Evolutionary conservation across 2,797 vertebrate species (phyloP).

Genomic region (Amniataba percoides): DNA sequence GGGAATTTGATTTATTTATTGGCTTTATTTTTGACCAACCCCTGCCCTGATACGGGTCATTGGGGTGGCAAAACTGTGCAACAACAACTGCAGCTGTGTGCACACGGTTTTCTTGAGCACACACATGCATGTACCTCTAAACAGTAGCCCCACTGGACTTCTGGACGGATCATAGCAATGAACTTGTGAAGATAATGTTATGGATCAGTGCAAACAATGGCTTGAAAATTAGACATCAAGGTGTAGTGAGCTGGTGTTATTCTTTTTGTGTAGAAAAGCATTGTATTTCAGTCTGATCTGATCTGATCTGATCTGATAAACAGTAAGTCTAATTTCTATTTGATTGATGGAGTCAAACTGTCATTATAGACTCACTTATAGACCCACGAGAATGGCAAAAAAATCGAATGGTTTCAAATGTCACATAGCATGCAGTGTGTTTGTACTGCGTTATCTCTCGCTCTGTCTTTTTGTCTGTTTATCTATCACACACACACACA

Average conservation of each 20-base stretch:
- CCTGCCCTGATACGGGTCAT: too few species aligned
- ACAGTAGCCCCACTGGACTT: too few species aligned
- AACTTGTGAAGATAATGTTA: neutral
- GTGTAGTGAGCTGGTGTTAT: neutral
- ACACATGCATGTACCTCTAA: too few species aligned
- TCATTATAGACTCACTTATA: neutral
- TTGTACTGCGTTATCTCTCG: slow-evolving; percentile 2
- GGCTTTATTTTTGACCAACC: too few species aligned
- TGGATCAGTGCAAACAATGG: neutral
- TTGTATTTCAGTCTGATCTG: neutral
- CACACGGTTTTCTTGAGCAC: too few species aligned
- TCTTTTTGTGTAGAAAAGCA: neutral
- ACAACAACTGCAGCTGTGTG: too few species aligned
- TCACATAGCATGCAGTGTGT: slow-evolving; percentile 16
- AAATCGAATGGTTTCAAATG: slow-evolving; percentile 6
- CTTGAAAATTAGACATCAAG: neutral
- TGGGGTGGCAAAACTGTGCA: too few species aligned
- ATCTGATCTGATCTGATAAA: neutral
- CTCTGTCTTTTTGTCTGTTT: neutral
- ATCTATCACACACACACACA: slow-evolving; percentile 5
- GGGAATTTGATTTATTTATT: too few species aligned
- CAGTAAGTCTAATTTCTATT: slow-evolving; percentile 9
- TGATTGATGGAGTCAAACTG: neutral
- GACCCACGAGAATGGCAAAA: neutral
- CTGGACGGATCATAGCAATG: too few species aligned